Evolutionary conservation across 2,888 invertebrate species (phyloP), one percentile per base, ranked within the genome.

Genomic region (Serripes groenlandicus): DNA sequence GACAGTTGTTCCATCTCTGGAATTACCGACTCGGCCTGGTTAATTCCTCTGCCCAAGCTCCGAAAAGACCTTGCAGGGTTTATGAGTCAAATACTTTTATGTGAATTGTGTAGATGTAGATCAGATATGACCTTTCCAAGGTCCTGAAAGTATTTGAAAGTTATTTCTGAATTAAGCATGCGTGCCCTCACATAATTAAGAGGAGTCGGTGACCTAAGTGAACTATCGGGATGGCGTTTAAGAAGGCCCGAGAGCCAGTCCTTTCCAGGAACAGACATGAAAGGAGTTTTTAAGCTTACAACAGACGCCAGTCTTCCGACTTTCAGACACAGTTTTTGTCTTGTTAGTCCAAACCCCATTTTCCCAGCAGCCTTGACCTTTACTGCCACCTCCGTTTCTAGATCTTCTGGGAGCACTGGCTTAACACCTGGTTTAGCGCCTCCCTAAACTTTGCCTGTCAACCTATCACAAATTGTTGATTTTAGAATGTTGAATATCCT

Each of bases 11-110:
- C 66, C 77, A 15, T 88, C 84, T 30, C 83, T 23, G 21, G 34
- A 72, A 54, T 88, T 83, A 7, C 84, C 66, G 5, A 85, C 76
- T 9, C 83, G 35, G 5, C 85, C 76, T 18, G 85, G 81, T 37
- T 83, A 37, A 56, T 78, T 84, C 70, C 56, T 74, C 34, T 37
- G n/a, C 9, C 77, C 64, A 18, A 34, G 34, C 23, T 23, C 18
- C 11, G 26, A 62, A 26, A 77, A 26, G 1, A 77, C 30, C 18
- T 37, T 52, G n/a, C n/a, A 15, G 3, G 73, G 78, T 28, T 68
- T 54, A 30, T 78, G 66, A 0, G 3, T 2, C 72, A 78, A 3
- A 78, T 72, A 30, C 42, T 28, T n/a, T 28, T 30, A 18, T 69
- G 76, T 60, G 5, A 52, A 26, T 15, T 15, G 1, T 66, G 58